These are phyloP conservation scores for Vombatus ursinus DNA, from an alignment of 2,113 vertebrate species.

Conservation along the genomic window DNA sequence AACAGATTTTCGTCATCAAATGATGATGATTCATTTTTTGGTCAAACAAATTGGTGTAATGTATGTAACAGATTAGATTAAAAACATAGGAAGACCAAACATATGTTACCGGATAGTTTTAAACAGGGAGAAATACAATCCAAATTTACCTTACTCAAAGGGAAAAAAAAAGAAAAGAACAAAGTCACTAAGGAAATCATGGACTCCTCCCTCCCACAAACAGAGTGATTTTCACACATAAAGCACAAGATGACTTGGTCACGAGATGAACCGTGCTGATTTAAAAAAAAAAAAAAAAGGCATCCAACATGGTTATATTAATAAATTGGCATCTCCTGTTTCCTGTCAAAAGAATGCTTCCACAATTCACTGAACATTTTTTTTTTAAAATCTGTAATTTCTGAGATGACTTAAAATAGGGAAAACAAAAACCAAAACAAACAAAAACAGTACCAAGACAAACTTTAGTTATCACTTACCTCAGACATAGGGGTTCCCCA, in stretches of 20 bases:
- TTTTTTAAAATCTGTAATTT: neutral
- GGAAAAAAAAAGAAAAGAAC: neutral
- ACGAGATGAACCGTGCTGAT: slow-evolving; percentile 29
- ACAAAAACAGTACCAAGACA: neutral
- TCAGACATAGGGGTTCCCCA: slow-evolving; percentile 99
- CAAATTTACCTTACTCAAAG: slow-evolving; percentile 6
- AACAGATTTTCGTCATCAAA: slow-evolving; percentile 34
- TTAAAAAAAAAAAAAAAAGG: slow-evolving; percentile 18
- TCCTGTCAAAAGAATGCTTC: neutral
- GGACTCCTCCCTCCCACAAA: neutral
- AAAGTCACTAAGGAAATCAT: slow-evolving; percentile 12
- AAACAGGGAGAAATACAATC: neutral
- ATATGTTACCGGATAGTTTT: neutral
- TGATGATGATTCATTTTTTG: neutral
- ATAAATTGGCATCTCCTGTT: neutral
- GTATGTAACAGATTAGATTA: neutral
- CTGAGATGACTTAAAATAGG: neutral
- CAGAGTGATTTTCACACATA: neutral
- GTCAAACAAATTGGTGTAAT: neutral
- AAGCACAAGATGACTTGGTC: neutral
- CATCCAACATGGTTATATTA: neutral
- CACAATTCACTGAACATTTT: neutral
- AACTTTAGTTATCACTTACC: slow-evolving; percentile 80
- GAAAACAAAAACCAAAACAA: neutral
- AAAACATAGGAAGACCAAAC: neutral